Base-by-base conservation (phyloP, 2,797 vertebrate species). In the Aeoliscus strigatus region DNA sequence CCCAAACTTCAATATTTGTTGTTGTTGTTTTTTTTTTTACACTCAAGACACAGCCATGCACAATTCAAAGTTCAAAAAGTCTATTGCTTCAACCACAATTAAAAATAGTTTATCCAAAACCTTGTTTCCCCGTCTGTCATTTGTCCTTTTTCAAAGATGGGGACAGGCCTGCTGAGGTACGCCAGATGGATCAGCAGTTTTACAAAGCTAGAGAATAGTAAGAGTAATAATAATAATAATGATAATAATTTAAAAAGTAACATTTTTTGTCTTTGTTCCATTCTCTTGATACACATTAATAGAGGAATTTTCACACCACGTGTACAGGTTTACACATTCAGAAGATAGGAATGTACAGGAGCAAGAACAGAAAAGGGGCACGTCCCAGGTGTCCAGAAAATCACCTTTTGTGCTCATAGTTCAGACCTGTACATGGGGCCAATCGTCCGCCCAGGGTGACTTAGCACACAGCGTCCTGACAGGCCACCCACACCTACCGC, bases 21-120 rank as follows among this genome's bases (percentile, higher is more conserved):
- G n/a, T n/a, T n/a, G n/a, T 49, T 54, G 23, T 74, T 89, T 90
- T 68, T 73, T 73, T 69, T 80, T 90, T 93, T 93, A 96, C 93
- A 97, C 93, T 96, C 93, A 94, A 96, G 91, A 97, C 93, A 98
- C 92, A 94, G 90, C 93, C 94, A 98, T 97, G 94, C 94, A 97
- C 93, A 91, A 92, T 94, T 93, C 92, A 90, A 92, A 93, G 88
- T 92, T 94, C 91, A 93, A 91, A 89, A 94, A 92, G 91, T 94
- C 93, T 96, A 94, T 95, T 95, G 93, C 95, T 97, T 97, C 90
- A 94, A 94, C 89, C 91, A 95, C 93, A 91, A 90, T 93, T 92
- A 91, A 94, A 96, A 95, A 91, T 91, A 93, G 89, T 88, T 91
- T 91, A 90, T 88, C 79, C 80, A 84, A 88, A 89, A 86, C 73